These are phyloP conservation scores for Asarcornis scutulata DNA, from an alignment of 2,113 vertebrate genomes.

Conservation along the genomic window DNA sequence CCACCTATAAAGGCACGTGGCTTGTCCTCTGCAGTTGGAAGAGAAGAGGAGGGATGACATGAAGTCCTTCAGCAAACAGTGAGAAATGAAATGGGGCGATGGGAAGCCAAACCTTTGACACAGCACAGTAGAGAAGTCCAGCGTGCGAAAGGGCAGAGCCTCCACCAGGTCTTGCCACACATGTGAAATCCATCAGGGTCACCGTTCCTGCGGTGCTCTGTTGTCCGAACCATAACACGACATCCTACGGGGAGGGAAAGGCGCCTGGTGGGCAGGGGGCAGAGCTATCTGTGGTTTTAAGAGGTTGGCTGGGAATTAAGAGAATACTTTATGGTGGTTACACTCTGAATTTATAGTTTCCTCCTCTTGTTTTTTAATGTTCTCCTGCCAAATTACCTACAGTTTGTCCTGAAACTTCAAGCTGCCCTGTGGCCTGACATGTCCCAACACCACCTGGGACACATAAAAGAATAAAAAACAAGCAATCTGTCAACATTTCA, in stretches of 20 bases:
- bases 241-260: conserved; percentile 43
- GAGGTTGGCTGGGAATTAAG: conserved; percentile 55
- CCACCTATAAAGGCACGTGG: not conserved
- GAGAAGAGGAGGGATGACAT: not conserved
- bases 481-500: not conserved
- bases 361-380: conserved; percentile 62
- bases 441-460: conserved; percentile 39
- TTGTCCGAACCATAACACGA: not conserved
- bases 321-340: conserved; percentile 62
- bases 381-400: conserved; percentile 56
- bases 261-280: conserved; percentile 15
- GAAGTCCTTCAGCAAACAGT: not conserved
- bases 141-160: conserved; percentile 14
- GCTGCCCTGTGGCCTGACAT: conserved; percentile 35
- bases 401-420: conserved; percentile 16
- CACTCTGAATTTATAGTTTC: conserved; percentile 70
- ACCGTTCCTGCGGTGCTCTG: not conserved
- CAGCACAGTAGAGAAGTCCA: not conserved
- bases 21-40: not conserved
- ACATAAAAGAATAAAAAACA: conserved; percentile 24
- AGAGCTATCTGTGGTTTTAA: conserved; percentile 56
- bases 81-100: not conserved
- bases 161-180: conserved; percentile 11
- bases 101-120: not conserved
- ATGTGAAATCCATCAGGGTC: conserved; percentile 57